Evolutionary conservation across 2,888 invertebrate species (phyloP), one percentile per base, ranked within the genome.

Genomic region (Zaprionus bogoriensis): DNA sequence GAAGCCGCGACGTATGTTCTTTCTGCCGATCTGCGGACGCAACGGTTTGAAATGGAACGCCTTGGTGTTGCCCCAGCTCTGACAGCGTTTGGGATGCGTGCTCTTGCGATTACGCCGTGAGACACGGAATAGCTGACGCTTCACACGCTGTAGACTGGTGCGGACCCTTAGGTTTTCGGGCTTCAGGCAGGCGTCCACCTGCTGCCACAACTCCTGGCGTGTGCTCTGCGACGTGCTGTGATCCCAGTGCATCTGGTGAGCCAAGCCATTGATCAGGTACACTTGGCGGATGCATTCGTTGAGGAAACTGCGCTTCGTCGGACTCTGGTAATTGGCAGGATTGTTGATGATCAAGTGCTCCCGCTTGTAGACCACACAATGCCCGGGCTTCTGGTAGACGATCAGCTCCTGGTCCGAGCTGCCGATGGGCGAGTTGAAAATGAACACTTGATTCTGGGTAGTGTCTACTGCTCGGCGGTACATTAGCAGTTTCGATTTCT

Each of bases 251-350:
- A 77, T 23, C 17, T 75, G 68, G 44, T 74, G 58, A 0, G 22
- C 48, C 25, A 59, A 41, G 2, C 81, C 82, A 39, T 74, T 74
- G 7, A 77, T 60, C 9, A 82, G 41, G 46, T 87, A 82, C 48
- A 87, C 19, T 32, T 86, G 85, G 0, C 78, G 66, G 25, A 87
- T 82, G 67, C 88, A 87, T 28, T 82, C 82, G 60, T 76, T 87
- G 22, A 88, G 77, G 42, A 76, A 82, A 2, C 69, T 76, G 4
- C 88, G 64, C 50, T 87, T 88, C 0, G 72, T 72, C 3, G 77
- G 68, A 23, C 69, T 77, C 17, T 59, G 59, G 47, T 73, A 88
- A 55, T 86, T 71, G 4, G 73, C 74, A 3, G 65, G 67, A 36
- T 52, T 71, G 25, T 51, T 67, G 12, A 74, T 42, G 3, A 71